Base-by-base conservation (phyloP, 1,140 invertebrate species). In the Bombus ignitus region DNA sequence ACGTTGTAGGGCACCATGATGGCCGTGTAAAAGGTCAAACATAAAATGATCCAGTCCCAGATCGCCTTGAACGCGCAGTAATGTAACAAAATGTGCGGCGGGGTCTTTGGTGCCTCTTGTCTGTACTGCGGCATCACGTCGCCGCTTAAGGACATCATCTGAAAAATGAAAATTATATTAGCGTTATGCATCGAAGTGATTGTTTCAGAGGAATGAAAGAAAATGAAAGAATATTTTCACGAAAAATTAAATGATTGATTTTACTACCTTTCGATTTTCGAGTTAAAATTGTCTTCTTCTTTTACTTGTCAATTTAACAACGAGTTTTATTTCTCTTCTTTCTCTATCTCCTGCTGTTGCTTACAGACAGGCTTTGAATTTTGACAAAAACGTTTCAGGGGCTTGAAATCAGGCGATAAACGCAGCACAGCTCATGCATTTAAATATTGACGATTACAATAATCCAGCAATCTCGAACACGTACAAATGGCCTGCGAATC, bases 1-100 rank as follows among this genome's bases (percentile, higher is more conserved):
- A 99, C 99, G 96, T 99, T 99, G 96, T 99, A 99, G 83, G 99
- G 99, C 91, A 99, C 99, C 98, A 99, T 99, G 95, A 99, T 99
- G 94, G 99, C 99, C 84, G 99, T 99, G 96, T 99, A 99, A 96
- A 99, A 99, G 89, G 99, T 99, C 92, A 99, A 97, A 96, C 98
- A 99, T 83, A 99, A 97, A 95, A 99, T 99, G 94, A 99, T 98
- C 99, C 99, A 99, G 96, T 99, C 99, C 99, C 99, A 99, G 93
- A 99, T 98, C 88, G 99, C 98, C 96, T 99, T 99, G 96, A 99
- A 99, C 92, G 98, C 98, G 96, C 98, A 99, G 96, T 99, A 99
- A 96, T 99, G 99, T 91, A 99, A 96, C 87, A 99, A 96, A 95
- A 99, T 99, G 95, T 99, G 98, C 87, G 98, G 99, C 86, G 99